Evolutionary conservation across 1,140 invertebrate genomes (phyloP), one percentile per base, ranked within the genome.

Genomic region (Achroia grisella): DNA sequence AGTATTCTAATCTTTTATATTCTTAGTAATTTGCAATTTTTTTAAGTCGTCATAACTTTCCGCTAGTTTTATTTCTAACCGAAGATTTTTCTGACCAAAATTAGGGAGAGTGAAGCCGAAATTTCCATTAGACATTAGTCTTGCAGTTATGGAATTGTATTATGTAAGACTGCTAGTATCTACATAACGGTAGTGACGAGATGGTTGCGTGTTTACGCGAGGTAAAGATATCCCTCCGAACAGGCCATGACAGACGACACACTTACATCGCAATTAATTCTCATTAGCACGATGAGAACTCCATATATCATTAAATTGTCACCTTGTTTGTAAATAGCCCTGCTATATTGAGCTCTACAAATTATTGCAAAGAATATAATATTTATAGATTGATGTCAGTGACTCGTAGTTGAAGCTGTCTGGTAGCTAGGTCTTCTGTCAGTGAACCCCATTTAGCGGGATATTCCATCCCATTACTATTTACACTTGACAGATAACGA

Each of bases 261-360:
- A 70, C 51, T 70, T 74, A 53, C 46, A 67, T 37, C 51, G 64
- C 45, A 64, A 81, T 78, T 70, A 72, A 73, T 71, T 71, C 61
- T 74, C 66, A 70, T 72, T 66, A 71, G 59, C 52, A 54, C 39
- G 54, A 39, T 49, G 48, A 56, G 49, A 45, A 57, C 52, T 60
- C 47, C 52, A 64, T 63, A 60, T 46, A 57, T 78, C 71, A 81
- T 68, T 71, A 71, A 63, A 62, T 65, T 77, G 65, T 73, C 72
- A 72, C 52, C 49, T 68, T 62, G 59, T 72, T 68, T 72, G 60
- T 71, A 72, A 72, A 76, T 76, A 70, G 60, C 48, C 34, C 10
- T 35, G 27, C 40, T 73, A 71, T 71, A 62, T 60, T 64, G 49
- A 76, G 62, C 46, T 36, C 39, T 58, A 56, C 62, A 56, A 64